Evolutionary conservation across 2,797 vertebrate species (phyloP), one percentile per base, ranked within the genome.

Genomic region (Urosaurus nigricauda): DNA sequence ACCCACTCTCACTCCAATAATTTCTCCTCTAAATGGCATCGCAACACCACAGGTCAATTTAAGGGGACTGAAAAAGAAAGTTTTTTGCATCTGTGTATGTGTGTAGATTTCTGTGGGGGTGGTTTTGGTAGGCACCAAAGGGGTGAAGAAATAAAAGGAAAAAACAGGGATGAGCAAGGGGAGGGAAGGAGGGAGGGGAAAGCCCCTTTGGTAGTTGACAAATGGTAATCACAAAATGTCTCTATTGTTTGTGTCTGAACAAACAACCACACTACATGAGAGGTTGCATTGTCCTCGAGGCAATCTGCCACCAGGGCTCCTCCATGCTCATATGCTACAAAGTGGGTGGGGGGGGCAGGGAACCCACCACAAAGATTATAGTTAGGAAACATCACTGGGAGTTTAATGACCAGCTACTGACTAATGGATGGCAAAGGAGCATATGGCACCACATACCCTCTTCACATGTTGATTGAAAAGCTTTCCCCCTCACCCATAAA

Each of bases 41-140:
- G 94, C 95, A 95, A 96, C 96, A 95, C 96, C 96, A 94, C 94
- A 95, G 97, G 97, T 97, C 97, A 97, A 94, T 96, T 95, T 94
- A 93, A 87, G 94, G 91, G 96, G 94, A 85, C 96, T 95, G 93
- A 90, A 94, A 81, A 94, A 96, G 95, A 96, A 96, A 97, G 96
- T 96, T 97, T 97, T 74, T 97, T 97, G 97, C 97, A 98, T 98
- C 97, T 98, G 97, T 97, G 65, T 32, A 13, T 68, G 29, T 68
- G 29, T 68, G 65, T 68, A 9, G 65, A 29, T 63, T 63, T 63
- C 5, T 63, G 8, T 29, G 63, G 8, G 6, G 26, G 24, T 26
- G 7, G 98, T 96, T 95, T 93, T 96, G 96, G 92, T 96, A 96
- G 94, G 93, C 94, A 95, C 94, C 92, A 83, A 95, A 91, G 95